Evolutionary conservation across 2,113 vertebrate species (phyloP), one percentile per base, ranked within the genome.

Genomic region (Hypocryptadius cinnamomeus): DNA sequence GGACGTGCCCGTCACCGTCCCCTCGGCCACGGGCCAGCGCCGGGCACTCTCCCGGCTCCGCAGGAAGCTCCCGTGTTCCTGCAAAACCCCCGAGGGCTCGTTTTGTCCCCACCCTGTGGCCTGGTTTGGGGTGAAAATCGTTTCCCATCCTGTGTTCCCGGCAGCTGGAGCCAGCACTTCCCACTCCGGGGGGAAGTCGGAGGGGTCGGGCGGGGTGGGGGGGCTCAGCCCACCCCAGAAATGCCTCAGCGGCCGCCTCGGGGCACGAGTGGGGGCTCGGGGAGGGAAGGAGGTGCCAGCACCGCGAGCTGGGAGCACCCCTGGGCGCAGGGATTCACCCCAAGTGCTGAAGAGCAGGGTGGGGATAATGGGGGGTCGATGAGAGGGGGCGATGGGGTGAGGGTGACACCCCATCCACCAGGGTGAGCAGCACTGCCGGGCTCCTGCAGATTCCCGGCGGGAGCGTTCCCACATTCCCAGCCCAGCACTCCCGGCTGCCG

Each of bases 51-150:
- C 60, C 72, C 77, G 24, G 19, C 56, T 24, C 83, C 1, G 70
- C 92, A 91, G 90, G 92, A 92, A 92, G 15, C 66, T 56, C 71
- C 60, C 2, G 20, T 73, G 87, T 87, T 90, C 89, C 89, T 92
- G 90, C 54, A 17, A 59, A 87, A 64, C 53, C 47, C 31, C 66
- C 35, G 31, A 53, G 80, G 15, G 20, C 61, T 56, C 79, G 56
- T 88, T 79, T 88, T 13, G 76, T 71, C n/a, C 53, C 71, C 77
- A 63, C 47, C 23, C 28, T 7, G 33, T 48, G 84, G 44, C 80
- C 57, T 85, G 74, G 47, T 86, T 69, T 53, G 77, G 90, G 87
- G 79, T 71, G 77, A 94, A 51, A 69, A 85, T 53, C 33, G 3
- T 30, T 94, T 94, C 87, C 66, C 53, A 3, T 92, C 84, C 90